These are phyloP conservation scores for Musca vetustissima DNA, from an alignment of 1,140 invertebrate genomes.

Conservation along the genomic window DNA sequence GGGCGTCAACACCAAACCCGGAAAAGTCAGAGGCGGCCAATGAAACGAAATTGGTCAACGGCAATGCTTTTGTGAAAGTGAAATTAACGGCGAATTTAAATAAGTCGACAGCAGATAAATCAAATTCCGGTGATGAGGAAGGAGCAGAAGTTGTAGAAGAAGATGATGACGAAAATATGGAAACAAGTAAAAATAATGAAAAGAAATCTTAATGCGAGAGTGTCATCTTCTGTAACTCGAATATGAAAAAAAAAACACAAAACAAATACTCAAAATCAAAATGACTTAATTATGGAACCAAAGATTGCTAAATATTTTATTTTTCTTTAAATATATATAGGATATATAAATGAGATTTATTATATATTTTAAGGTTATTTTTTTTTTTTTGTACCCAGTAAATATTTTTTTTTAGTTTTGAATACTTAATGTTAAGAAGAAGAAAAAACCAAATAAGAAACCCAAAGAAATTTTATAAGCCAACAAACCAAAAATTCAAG, in stretches of 20 bases:
- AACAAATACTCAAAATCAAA: not conserved
- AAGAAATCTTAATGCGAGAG: too few relatives aligned
- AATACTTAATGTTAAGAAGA: not conserved
- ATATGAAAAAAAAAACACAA: too few relatives aligned
- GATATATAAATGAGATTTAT: too few relatives aligned
- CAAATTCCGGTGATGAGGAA: not conserved
- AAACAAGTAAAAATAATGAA: too few relatives aligned
- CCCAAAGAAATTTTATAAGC: too few relatives aligned
- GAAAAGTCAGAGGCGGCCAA: not conserved
- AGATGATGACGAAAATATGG: not conserved
- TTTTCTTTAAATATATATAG: too few relatives aligned
- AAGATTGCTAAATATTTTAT: conserved; percentile 8
- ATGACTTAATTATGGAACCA: conserved; percentile 15
- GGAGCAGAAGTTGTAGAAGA: not conserved
- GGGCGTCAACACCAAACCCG: too few relatives aligned
- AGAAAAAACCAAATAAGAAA: not conserved
- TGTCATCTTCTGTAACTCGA: too few relatives aligned
- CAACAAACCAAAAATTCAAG: not conserved
- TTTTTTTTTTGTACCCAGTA: too few relatives aligned
- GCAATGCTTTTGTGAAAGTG: not conserved
- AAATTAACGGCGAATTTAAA: too few relatives aligned
- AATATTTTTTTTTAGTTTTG: not conserved
- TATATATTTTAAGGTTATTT: too few relatives aligned
- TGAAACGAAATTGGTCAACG: not conserved
- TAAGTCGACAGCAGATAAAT: not conserved